Evolutionary conservation across 2,888 invertebrate genomes (phyloP), one percentile per base, ranked within the genome.

Genomic region (Drosophila subquinaria): DNA sequence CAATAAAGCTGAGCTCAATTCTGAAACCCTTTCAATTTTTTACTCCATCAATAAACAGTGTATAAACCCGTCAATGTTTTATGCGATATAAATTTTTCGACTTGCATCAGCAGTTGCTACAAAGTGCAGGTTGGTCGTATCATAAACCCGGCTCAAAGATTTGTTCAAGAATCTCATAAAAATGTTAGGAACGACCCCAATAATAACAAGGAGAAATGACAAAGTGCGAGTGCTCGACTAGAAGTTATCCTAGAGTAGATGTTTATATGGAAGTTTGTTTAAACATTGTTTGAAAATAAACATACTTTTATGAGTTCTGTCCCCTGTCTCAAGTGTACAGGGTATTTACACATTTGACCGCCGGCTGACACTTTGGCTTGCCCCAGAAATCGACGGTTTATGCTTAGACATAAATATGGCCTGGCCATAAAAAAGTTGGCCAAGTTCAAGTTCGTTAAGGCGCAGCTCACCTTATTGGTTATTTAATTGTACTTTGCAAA

Each of bases 101-200:
- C 79, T 79, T 77, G 73, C 72, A 75, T 86, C 85, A 86, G 85
- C 85, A 86, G 52, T 88, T 81, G 76, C 51, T 69, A 52, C 64
- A 60, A 69, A 69, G 61, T 76, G 61, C 67, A 68, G 59, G 50
- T 40, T 36, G 40, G 45, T 47, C 53, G 60, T 50, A 66, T 76
- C 82, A 56, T 81, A 79, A 80, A 69, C 61, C 70, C 66, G 51
- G 53, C 59, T 59, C 68, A 53, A 62, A 73, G 77, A 88, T 81
- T 83, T 88, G 73, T 76, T 81, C 73, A 69, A 81, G 75, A 86
- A 73, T 61, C 64, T 64, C 87, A 81, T 86, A 88, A 85, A 85
- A 81, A 69, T 55, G 45, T 45, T 27, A 27, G 27, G 27, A 27
- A 27, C 27, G 27, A 27, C 27, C 27, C 27, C 27, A 27, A 27